Percentiles rank a stretch among this genome's conserved stretches.
Conservation (phyloP, 2,888 invertebrate genomes). For the Malthinus flaveolus region DNA sequence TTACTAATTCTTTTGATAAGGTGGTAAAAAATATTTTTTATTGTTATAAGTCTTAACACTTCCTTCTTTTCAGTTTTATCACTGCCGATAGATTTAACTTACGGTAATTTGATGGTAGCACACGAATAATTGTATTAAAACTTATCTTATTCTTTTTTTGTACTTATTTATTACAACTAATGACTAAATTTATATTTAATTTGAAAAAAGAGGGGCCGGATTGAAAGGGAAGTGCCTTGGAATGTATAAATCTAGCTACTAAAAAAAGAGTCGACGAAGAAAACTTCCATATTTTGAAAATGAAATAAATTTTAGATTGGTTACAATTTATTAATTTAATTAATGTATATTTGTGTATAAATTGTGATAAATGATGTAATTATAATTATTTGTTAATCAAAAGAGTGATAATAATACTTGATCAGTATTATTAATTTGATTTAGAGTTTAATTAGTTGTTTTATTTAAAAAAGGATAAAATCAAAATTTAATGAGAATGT, state of each 20-base stretch:
- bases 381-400: constrained; percentile 1
- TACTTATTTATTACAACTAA: neutral
- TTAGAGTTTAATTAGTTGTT: constrained; percentile 1
- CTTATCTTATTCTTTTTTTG: no score
- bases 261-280: constrained; percentile 3
- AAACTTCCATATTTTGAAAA: constrained; percentile 3
- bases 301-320: no score
- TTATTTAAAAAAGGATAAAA: constrained; percentile 1
- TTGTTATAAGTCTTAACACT: no score
- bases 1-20: no score
- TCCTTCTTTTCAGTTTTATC: no score
- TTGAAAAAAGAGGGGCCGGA: neutral
- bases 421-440: constrained; percentile 8
- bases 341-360: neutral
- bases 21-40: no score
- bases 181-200: neutral
- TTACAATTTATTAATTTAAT: no score
- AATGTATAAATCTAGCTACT: constrained; percentile 1
- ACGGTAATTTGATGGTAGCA: no score
- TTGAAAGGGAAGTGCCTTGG: constrained; percentile 21
- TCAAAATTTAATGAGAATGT: constrained; percentile 18
- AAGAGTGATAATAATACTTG: constrained; percentile 4
- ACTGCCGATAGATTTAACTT: no score
- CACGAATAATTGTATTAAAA: no score
- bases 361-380: constrained; percentile 6